Conservation (phyloP, 2,113 vertebrate species). For the Danionella cerebrum region DNA sequence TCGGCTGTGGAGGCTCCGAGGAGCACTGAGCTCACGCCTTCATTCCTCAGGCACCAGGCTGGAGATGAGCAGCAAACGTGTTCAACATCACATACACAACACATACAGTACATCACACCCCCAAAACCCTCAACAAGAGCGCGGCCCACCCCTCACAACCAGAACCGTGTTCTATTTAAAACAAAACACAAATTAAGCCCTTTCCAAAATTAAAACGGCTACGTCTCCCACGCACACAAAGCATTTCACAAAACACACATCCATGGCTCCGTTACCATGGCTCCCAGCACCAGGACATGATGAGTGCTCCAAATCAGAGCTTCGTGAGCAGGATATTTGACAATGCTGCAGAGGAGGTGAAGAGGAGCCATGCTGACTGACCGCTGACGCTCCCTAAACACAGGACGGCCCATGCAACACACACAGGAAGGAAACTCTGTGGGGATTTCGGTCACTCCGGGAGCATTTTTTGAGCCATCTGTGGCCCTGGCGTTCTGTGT, state of each 20-base stretch:
- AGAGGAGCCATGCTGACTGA: conserved; percentile 32
- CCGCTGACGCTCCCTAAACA: conserved; percentile 2
- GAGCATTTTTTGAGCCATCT: conserved; percentile 4
- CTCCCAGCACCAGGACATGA: conserved; percentile 29
- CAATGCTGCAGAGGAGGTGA: conserved; percentile 19
- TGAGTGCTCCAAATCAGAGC: background rate
- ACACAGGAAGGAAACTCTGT: conserved; percentile 19
- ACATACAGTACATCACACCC: background rate
- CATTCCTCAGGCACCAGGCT: conserved; percentile 97
- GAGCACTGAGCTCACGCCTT: conserved; percentile 92
- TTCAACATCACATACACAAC: background rate
- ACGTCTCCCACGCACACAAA: conserved; percentile 13
- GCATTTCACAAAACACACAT: conserved; percentile 24
- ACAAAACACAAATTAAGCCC: background rate
- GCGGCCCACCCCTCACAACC: background rate
- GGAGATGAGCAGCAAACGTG: conserved; percentile 32
- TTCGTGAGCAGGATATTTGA: background rate
- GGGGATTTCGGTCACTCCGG: conserved; percentile 16
- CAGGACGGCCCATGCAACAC: conserved; percentile 24
- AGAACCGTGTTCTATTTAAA: background rate
- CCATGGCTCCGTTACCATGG: conserved; percentile 38
- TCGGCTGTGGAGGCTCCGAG: conserved; percentile 92
- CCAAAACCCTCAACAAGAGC: background rate
- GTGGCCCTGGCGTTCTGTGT: background rate
- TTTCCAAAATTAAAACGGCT: conserved; percentile 32